Base-by-base conservation (phyloP, 1,140 invertebrate species). In the Archivesica marissinica region DNA sequence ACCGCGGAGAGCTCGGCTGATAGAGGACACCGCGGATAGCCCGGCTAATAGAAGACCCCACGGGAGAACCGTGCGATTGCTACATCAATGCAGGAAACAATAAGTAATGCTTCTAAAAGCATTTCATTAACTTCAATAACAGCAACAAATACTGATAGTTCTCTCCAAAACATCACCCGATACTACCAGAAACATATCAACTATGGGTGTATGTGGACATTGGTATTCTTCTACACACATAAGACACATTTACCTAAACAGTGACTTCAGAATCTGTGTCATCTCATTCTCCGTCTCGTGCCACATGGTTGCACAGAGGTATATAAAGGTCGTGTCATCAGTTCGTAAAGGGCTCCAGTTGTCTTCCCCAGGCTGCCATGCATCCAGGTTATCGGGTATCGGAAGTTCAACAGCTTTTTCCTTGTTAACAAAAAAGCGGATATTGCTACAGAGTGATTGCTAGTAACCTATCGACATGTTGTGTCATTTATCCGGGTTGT, bases 251-350 rank as follows among this genome's bases (percentile, higher is more conserved):
- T 54, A 94, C 94, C 93, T 91, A 44, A 94, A 89, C 76, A 95
- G 91, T 20, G 94, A 94, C 79, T 93, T 91, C n/a, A 95, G 81
- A 88, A 95, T 91, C 85, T 94, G 92, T 0, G 89, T 87, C 94
- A 95, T 95, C 88, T 94, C 94, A n/a, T 88, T 93, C 68, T 91
- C 87, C 0, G 92, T 94, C 82, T 95, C 94, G 82, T 95, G 94
- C 94, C 94, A 95, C 94, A 95, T 94, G 35, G 94, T 95, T 30
- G 94, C 94, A 85, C 94, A 95, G 13, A 93, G 87, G 85, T 94
- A 95, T 17, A 95, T 90, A n/a, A 89, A 78, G 6, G 90, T 89
- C 1, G 91, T 91, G 28, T 88, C 61, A 56, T 89, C 81, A 4
- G 82, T 87, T 64, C 91, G 77, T 47, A 89, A 56, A 1, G 70